Conservation (phyloP, 2,888 invertebrate genomes). For the Nomada hirtipes region DNA sequence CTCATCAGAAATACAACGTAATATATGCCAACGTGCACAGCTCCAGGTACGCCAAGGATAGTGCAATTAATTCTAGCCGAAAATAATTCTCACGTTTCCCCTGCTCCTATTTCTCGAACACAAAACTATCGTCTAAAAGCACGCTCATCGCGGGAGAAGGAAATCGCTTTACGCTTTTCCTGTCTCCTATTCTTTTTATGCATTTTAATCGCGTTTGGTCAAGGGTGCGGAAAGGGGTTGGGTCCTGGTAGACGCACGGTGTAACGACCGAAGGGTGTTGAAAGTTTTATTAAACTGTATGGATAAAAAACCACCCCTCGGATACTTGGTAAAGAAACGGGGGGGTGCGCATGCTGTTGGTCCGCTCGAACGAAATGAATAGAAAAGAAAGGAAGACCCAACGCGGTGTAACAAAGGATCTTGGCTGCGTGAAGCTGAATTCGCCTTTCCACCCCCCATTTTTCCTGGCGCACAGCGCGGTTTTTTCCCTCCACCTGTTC, state of each 20-base stretch:
- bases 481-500: constrained; percentile 4
- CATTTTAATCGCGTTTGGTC: constrained; percentile 25
- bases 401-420: constrained; percentile 69
- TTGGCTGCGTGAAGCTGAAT: constrained; percentile 63
- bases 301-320: constrained; percentile 59
- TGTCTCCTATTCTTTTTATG: not conserved
- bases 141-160: not conserved
- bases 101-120: not conserved
- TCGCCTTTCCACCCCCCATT: constrained; percentile 19
- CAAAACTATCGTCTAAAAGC: not conserved
- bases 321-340: not conserved
- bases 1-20: not conserved
- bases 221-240: not conserved
- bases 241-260: constrained; percentile 10
- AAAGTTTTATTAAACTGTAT: constrained; percentile 68
- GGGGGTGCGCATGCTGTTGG: constrained; percentile 27
- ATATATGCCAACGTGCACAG: not conserved
- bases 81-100: not conserved
- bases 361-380: constrained; percentile 50
- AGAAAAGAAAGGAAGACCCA: constrained; percentile 64
- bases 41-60: no score
- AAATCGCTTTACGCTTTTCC: constrained; percentile 15
- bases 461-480: constrained; percentile 20
- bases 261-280: constrained; percentile 43
- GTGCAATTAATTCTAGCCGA: not conserved